Base-by-base conservation (phyloP, 2,888 invertebrate species). In the Oxyteleia sp. region DNA sequence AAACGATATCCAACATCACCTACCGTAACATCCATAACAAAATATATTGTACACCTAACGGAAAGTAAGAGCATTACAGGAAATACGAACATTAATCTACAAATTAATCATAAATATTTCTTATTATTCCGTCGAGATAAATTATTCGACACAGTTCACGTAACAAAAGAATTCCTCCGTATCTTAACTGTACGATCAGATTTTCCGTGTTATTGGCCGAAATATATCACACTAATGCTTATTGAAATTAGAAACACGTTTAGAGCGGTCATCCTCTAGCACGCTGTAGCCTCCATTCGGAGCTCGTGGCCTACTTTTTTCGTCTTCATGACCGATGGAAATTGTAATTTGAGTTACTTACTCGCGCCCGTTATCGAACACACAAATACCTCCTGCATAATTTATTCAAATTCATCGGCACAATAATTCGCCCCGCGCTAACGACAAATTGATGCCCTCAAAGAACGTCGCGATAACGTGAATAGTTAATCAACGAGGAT, bases 171-270 rank as follows among this genome's bases (percentile, higher is more conserved):
- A 64, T 75, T 64, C 23, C 26, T 26, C 38, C 1, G 4, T 0
- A n/a, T 26, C n/a, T 15, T n/a, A 20, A 47, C 26, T 7, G 11
- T 20, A 18, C 18, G 10, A 10, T 41, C 15, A 53, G 20, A 23
- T 53, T 43, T 55, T 45, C 35, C 15, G 32, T 18, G 13, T 13
- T 16, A 38, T 59, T 41, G 20, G 11, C 15, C 18, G 29, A 75
- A 53, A n/a, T 15, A 41, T 13, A 49, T 51, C 35, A n/a, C 26
- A 49, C 23, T 20, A 29, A 18, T 10, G 38, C n/a, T 51, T 13
- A 51, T 79, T 45, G 43, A 64, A 79, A 79, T 79, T 55, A 79
- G 57, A 53, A 64, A 64, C 64, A 71, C 57, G 72, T 72, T 72
- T 72, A 20, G 8, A 51, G 47, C 51, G 59, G 80, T 74, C 72